Conservation (phyloP, 1,140 invertebrate genomes). For the Procambarus virginalis region DNA sequence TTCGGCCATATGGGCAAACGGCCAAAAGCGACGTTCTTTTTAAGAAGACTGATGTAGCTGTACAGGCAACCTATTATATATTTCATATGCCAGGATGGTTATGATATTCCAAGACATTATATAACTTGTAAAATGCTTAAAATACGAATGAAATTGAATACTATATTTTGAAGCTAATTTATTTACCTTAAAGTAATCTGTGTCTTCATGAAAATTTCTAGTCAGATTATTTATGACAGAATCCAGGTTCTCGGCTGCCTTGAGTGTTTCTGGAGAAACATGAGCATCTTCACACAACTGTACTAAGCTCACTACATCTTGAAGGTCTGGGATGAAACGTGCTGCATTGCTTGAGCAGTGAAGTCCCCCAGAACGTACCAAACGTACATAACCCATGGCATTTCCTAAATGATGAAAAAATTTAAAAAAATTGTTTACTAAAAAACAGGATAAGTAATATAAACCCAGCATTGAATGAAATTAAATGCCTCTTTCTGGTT, state of each 20-base stretch:
- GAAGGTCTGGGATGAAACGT: slow-evolving; percentile 90
- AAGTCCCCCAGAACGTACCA: slow-evolving; percentile 94
- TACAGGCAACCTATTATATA: too few relatives aligned
- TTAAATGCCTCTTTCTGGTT: too few relatives aligned
- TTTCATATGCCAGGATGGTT: too few relatives aligned
- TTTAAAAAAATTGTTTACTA: neutral
- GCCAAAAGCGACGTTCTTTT: too few relatives aligned
- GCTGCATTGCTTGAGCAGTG: slow-evolving; percentile 94
- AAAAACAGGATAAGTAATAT: neutral
- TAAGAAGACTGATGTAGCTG: too few relatives aligned
- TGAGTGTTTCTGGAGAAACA: slow-evolving; percentile 73
- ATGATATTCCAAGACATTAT: neutral
- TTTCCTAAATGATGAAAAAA: slow-evolving; percentile 80
- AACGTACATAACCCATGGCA: slow-evolving; percentile 95
- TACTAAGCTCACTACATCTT: slow-evolving; percentile 81
- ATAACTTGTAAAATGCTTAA: neutral
- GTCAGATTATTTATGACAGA: slow-evolving; percentile 85
- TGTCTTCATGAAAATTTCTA: slow-evolving; percentile 92
- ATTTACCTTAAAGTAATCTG: slow-evolving; percentile 92
- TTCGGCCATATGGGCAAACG: too few relatives aligned
- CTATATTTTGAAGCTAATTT: slow-evolving; percentile 18
- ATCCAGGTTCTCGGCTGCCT: slow-evolving; percentile 84
- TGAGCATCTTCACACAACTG: slow-evolving; percentile 76
- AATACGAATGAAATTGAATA: neutral
- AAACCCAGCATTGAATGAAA: too few relatives aligned